These are phyloP conservation scores for Pseudopipra pipra DNA, from an alignment of 2,113 vertebrate species.

Conservation along the genomic window DNA sequence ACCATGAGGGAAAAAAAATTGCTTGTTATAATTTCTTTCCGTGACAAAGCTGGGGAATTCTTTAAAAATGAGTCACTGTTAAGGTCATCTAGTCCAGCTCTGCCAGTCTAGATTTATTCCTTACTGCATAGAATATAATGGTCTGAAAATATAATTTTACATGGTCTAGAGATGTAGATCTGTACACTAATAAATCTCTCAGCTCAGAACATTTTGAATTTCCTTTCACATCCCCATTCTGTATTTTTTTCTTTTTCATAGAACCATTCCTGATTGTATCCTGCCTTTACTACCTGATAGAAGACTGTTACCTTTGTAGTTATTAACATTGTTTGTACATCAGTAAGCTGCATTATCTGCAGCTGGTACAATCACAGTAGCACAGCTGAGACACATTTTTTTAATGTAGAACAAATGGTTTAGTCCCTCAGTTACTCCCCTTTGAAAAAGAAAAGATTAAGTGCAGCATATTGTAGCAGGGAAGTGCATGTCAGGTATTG, in stretches of 20 bases:
- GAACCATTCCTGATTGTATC: not conserved
- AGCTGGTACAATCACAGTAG: not conserved
- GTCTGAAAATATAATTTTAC: conserved; percentile 26
- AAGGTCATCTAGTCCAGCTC: conserved; percentile 12
- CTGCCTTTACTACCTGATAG: not conserved
- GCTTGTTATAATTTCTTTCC: not conserved
- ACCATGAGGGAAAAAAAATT: not conserved
- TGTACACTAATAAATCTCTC: conserved; percentile 18
- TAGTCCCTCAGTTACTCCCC: not conserved
- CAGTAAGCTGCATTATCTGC: not conserved
- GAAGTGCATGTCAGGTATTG: not conserved
- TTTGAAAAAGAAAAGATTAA: not conserved
- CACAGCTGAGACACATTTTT: not conserved
- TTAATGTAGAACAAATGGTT: not conserved
- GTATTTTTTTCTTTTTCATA: not conserved
- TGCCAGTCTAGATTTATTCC: conserved; percentile 8
- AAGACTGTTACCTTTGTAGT: not conserved
- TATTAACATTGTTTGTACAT: not conserved
- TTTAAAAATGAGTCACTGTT: not conserved
- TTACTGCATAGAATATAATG: not conserved
- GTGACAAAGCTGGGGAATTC: not conserved
- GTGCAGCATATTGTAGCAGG: not conserved
- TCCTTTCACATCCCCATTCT: not conserved
- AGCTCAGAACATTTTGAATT: conserved; percentile 30
- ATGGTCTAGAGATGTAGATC: not conserved